phyloP scores from a whole-genome alignment of 2,888 invertebrate species.

The Eulithis testata region DNA sequence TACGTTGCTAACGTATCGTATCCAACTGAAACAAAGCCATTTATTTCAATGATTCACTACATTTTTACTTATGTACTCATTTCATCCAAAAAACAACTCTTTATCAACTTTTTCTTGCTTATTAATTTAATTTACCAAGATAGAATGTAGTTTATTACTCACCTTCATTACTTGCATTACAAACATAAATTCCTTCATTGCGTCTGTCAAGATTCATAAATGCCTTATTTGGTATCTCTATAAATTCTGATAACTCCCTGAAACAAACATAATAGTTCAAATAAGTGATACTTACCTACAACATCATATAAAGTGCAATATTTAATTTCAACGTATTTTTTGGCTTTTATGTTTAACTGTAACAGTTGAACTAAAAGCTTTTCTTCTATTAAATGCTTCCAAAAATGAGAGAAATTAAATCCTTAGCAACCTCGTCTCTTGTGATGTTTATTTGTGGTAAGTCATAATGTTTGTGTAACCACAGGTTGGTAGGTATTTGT shows the following conservation, averaged over 20 bases:
- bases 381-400: too few relatives aligned
- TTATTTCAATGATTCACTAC: not conserved
- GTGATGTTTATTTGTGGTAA: too few relatives aligned
- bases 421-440: too few relatives aligned
- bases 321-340: too few relatives aligned
- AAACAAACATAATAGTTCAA: constrained; percentile 22
- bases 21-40: constrained; percentile 15
- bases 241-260: constrained; percentile 49
- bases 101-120: too few relatives aligned
- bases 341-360: too few relatives aligned
- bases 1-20: constrained; percentile 45
- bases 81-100: too few relatives aligned
- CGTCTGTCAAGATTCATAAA: constrained; percentile 52
- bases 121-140: not conserved
- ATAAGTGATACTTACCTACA: not conserved
- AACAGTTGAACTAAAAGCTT: too few relatives aligned
- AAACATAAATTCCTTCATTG: constrained; percentile 62
- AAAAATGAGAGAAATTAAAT: too few relatives aligned
- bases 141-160: constrained; percentile 28
- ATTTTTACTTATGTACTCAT: too few relatives aligned
- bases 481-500: not conserved
- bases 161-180: constrained; percentile 72
- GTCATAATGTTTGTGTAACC: too few relatives aligned
- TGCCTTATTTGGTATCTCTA: constrained; percentile 50
- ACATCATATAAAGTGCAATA: too few relatives aligned